These are phyloP conservation scores for Orchesellides sinensis DNA, from an alignment of 2,888 invertebrate genomes.

Conservation along the genomic window DNA sequence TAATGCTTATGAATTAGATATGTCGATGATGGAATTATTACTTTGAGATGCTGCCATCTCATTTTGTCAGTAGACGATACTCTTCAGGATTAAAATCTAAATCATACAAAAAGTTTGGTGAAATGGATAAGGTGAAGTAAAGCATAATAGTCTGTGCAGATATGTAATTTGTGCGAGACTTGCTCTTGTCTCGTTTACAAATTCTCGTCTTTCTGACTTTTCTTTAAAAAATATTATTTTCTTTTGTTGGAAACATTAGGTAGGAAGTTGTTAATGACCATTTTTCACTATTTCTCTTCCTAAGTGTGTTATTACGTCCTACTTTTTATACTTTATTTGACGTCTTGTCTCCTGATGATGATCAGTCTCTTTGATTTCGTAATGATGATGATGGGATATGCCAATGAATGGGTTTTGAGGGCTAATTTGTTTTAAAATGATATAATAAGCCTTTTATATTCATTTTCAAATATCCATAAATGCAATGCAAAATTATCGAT, in stretches of 20 bases:
- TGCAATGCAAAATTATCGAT: not conserved
- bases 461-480: not conserved
- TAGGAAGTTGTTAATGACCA: slow-evolving; percentile 45
- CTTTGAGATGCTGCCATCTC: slow-evolving; percentile 16
- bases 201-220: not conserved
- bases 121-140: not conserved
- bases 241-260: slow-evolving; percentile 10
- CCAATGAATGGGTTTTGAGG: slow-evolving; percentile 18
- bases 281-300: slow-evolving; percentile 38
- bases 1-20: slow-evolving; percentile 44
- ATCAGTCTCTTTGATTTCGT: slow-evolving; percentile 13
- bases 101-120: not conserved
- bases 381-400: slow-evolving; percentile 30
- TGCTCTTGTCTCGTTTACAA: slow-evolving; percentile 23
- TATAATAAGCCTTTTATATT: slow-evolving; percentile 9
- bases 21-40: slow-evolving; percentile 39
- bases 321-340: slow-evolving; percentile 11
- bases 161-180: slow-evolving; percentile 36
- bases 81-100: not conserved
- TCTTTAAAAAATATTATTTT: slow-evolving; percentile 13
- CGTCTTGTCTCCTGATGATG: slow-evolving; percentile 16
- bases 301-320: slow-evolving; percentile 32
- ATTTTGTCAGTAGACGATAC: too few relatives aligned
- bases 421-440: slow-evolving; percentile 17
- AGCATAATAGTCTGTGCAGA: not conserved